phyloP scores from a whole-genome alignment of 2,113 vertebrate genomes.

The Archocentrus centrarchus region DNA sequence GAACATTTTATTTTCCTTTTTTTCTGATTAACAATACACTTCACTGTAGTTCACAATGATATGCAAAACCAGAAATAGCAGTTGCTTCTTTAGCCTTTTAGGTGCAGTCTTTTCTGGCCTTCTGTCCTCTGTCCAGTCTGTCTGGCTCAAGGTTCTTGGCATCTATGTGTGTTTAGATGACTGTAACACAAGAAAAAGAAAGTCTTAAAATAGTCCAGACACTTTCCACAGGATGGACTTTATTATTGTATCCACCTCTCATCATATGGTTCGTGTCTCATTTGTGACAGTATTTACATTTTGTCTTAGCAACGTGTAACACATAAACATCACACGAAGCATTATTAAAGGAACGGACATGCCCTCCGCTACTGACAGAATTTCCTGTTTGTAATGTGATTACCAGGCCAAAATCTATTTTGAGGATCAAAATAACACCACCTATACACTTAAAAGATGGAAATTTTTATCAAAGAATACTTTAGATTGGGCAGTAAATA shows the following conservation, averaged over 20 bases:
- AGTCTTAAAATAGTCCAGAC: neutral
- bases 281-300: neutral
- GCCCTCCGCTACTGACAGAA: neutral
- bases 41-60: neutral
- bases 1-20: neutral
- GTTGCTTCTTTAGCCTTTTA: neutral
- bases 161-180: neutral
- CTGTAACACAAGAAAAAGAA: neutral
- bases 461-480: neutral
- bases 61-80: too few relatives aligned
- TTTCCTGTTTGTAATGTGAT: neutral
- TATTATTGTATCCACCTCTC: neutral
- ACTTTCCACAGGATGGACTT: neutral
- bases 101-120: neutral
- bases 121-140: neutral
- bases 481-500: too few relatives aligned
- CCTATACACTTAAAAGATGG: neutral
- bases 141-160: neutral
- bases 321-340: neutral
- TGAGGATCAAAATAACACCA: neutral
- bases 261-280: neutral
- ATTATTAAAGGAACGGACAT: neutral
- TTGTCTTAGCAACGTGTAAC: neutral
- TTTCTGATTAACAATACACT: neutral
- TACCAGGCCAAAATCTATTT: neutral